phyloP scores from a whole-genome alignment of 2,797 vertebrate genomes.

The Micrastur ruficollis region DNA sequence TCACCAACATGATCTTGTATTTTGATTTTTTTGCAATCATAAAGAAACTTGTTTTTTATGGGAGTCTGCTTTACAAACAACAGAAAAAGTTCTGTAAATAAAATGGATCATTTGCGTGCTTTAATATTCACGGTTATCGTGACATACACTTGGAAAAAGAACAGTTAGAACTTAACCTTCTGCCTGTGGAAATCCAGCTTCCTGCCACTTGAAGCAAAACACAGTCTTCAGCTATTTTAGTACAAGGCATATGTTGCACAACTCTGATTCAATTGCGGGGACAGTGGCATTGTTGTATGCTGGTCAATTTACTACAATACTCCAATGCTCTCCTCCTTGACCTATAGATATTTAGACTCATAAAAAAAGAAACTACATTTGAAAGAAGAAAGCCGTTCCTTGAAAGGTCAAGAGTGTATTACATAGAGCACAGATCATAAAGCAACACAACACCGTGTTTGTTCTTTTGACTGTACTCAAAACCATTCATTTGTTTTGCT shows the following conservation, averaged over 20 bases:
- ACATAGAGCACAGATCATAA: conserved; percentile 1
- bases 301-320: conserved; percentile 16
- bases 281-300: not conserved
- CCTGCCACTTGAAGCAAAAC: not conserved
- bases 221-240: not conserved
- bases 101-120: not conserved
- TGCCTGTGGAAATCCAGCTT: not conserved
- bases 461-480: not conserved
- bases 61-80: not conserved
- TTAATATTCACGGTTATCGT: not conserved
- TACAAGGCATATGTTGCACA: not conserved
- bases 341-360: not conserved
- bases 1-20: not conserved
- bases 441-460: not conserved
- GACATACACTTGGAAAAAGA: not conserved
- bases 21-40: not conserved
- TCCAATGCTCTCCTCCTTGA: not conserved
- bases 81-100: not conserved
- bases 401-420: conserved; percentile 30
- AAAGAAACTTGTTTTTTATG: not conserved
- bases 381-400: not conserved
- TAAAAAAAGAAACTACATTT: conserved; percentile 3
- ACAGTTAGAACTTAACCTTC: not conserved
- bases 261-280: not conserved
- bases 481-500: not conserved